phyloP scores from a whole-genome alignment of 2,797 vertebrate species.

The Podarcis lilfordi region DNA sequence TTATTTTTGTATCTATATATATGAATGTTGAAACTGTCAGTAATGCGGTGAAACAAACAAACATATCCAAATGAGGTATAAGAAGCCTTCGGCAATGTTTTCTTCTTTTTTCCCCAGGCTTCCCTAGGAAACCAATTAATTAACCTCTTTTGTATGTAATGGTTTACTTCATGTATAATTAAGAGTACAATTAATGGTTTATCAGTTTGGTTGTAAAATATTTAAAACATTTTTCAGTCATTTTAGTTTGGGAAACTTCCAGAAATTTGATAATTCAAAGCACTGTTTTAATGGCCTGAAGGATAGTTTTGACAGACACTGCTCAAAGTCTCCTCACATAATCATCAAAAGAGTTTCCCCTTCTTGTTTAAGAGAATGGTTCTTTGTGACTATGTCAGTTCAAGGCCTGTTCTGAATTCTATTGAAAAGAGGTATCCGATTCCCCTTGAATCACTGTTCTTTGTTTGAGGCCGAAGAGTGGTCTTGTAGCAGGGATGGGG shows the following conservation, averaged over 20 bases:
- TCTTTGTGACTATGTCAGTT: not conserved
- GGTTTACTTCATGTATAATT: conserved; percentile 54
- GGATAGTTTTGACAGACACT: conserved; percentile 5
- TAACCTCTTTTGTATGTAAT: conserved; percentile 48
- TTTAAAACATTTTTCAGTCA: conserved; percentile 56
- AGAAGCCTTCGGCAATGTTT: conserved; percentile 17
- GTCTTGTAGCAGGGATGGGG: too few relatives aligned
- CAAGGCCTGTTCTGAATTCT: not conserved
- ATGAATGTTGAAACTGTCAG: conserved; percentile 18
- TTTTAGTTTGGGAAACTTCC: conserved; percentile 47
- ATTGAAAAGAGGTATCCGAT: not conserved
- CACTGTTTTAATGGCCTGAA: conserved; percentile 7
- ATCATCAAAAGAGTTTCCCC: conserved; percentile 5
- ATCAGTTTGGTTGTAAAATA: conserved; percentile 57
- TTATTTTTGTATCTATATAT: not conserved
- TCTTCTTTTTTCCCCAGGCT: not conserved
- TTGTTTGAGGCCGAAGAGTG: not conserved
- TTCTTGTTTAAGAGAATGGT: not conserved
- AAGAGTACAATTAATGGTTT: conserved; percentile 55
- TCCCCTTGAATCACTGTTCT: not conserved
- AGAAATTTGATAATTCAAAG: conserved; percentile 52
- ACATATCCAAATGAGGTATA: not conserved
- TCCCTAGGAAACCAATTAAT: conserved; percentile 45
- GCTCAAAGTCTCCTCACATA: conserved; percentile 19
- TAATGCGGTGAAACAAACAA: conserved; percentile 22